Base-by-base conservation (phyloP, 2,113 vertebrate genomes). In the Ancistrus triradiatus region DNA sequence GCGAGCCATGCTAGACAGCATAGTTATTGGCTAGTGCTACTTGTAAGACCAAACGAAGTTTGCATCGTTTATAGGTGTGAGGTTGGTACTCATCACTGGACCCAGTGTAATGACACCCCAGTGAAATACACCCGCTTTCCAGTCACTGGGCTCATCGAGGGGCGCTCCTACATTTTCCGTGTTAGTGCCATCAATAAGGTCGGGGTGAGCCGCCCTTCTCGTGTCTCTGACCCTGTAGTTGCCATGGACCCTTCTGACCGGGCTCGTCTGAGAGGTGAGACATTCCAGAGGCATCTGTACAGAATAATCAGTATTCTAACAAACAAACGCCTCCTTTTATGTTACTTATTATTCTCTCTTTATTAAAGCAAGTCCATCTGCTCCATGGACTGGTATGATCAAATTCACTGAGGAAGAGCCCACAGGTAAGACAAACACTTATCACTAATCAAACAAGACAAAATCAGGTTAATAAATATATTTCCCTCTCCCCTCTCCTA, bases 351-450 rank as follows among this genome's bases (percentile, higher is more conserved):
- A 19, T 33, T 33, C n/a, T 2, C 27, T 33, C 0, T 51, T 59
- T 6, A 38, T 38, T 31, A 25, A 59, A 98, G 95, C 91, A 81
- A 91, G 91, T 3, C 90, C 94, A 28, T 96, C 89, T 38, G 95
- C 96, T 74, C 96, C 96, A 25, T 98, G 93, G 93, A 99, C 96
- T 17, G 96, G 95, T 31, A 92, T 98, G 83, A 99, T 99, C 79
- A 98, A 95, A 84, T 97, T 99, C 61, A 98, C 96, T 4, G 96
- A 98, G 80, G 96, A 98, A 74, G 96, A 99, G 66, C 85, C 94
- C 51, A 86, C 91, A 76, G 94, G 96, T 98, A 74, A 8, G 60
- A 40, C 14, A 43, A 15, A 47, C 11, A 43, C 1, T 43, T 4
- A 31, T 31, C 27, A 7, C 27, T 4, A 31, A 3, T 6, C 40